phyloP scores from a whole-genome alignment of 2,797 vertebrate genomes.

The Nasua narica region DNA sequence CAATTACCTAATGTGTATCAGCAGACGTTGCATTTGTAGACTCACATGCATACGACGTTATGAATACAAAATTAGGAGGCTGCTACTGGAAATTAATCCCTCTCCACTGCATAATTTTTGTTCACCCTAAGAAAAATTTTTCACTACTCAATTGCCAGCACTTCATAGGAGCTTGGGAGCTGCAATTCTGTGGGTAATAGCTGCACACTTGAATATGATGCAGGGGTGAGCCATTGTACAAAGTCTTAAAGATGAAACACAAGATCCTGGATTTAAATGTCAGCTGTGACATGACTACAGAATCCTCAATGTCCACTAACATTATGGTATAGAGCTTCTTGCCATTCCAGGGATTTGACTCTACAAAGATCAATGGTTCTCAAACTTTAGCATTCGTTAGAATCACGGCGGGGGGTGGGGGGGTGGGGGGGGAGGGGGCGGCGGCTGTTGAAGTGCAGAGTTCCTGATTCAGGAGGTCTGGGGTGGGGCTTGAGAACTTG shows the following conservation, averaged over 20 bases:
- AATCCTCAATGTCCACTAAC: not conserved
- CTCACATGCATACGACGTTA: not conserved
- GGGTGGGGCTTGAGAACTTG: not conserved
- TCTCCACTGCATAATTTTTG: slow-evolving; percentile 45
- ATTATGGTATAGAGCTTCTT: not conserved
- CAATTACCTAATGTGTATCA: slow-evolving; percentile 59
- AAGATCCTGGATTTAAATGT: not conserved
- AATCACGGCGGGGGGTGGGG: not conserved
- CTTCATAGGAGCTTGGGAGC: not conserved
- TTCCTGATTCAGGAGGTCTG: not conserved
- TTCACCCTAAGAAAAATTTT: slow-evolving; percentile 45
- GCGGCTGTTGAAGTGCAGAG: not conserved
- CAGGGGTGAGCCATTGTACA: not conserved
- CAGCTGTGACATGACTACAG: not conserved
- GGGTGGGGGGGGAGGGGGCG: too few species aligned
- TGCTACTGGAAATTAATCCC: slow-evolving; percentile 56
- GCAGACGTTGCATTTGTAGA: slow-evolving; percentile 39
- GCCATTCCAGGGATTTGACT: not conserved
- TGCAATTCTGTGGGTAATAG: not conserved
- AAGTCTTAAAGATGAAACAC: not conserved
- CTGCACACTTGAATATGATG: not conserved
- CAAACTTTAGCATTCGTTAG: not conserved
- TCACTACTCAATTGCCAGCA: slow-evolving; percentile 24
- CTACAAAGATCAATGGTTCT: not conserved
- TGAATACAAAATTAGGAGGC: slow-evolving; percentile 67